Evolutionary conservation across 2,888 invertebrate genomes (phyloP), one percentile per base, ranked within the genome.

Genomic region (Agrochola lychnidis): DNA sequence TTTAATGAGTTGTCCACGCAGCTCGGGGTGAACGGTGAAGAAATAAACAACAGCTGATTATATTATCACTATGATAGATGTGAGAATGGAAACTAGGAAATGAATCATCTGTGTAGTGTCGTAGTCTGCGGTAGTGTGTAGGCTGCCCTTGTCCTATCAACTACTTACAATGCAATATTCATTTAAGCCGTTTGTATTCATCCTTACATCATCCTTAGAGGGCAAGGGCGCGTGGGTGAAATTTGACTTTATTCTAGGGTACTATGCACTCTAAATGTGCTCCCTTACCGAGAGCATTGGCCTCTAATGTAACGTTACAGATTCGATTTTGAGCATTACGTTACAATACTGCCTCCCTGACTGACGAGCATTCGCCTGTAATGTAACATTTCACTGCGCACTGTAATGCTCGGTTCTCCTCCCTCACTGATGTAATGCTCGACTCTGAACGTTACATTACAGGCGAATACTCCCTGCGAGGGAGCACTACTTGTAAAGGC

Each of bases 31-130:
- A 84, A 51, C 62, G n/a, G 59, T 48, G 70, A 40, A 69, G 64
- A 82, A 74, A 85, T 71, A 85, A 82, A 85, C 78, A 78, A 72
- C 69, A 78, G 62, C 78, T 83, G 86, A 83, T 85, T 85, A 71
- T 64, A 82, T 61, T 83, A 83, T 86, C 71, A 70, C 66, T 72
- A 66, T 30, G 48, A 42, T 86, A 72, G 36, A 81, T 69, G 71
- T 62, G 75, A 73, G 70, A 70, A 79, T 59, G 40, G 45, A 40
- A 76, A 63, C 69, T 59, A 72, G 72, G 72, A 83, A 76, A 83
- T 81, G 72, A 76, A 56, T 85, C 76, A 81, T 85, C 40, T 63
- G 48, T 19, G 14, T 62, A 48, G 66, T 69, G 25, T 48, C 30
- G 14, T 70, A 51, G 51, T 36, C 42, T 42, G 19, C n/a, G 14